These are phyloP conservation scores for Florisuga fusca DNA, from an alignment of 2,797 vertebrate genomes.

Conservation along the genomic window DNA sequence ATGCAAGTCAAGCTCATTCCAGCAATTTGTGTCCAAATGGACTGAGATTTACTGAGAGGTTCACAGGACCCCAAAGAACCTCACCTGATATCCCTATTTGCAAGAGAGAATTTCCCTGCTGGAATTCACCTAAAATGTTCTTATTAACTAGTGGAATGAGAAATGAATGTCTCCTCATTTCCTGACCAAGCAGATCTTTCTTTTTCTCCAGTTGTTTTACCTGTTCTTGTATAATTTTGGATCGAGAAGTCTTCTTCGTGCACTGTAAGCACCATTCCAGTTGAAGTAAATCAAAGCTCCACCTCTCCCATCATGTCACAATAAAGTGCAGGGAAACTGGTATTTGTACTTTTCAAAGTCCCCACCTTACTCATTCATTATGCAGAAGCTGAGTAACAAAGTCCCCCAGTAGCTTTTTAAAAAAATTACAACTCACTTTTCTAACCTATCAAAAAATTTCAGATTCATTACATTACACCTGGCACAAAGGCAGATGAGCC, in stretches of 20 bases:
- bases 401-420: background rate
- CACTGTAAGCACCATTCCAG: background rate
- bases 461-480: background rate
- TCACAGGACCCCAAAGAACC: background rate
- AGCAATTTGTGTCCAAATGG: background rate
- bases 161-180: background rate
- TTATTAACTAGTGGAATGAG: background rate
- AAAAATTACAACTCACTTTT: background rate
- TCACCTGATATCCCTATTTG: background rate
- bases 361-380: conserved; percentile 33
- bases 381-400: background rate
- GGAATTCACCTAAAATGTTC: background rate
- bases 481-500: background rate
- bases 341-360: background rate
- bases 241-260: background rate
- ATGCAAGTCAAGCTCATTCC: background rate
- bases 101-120: background rate
- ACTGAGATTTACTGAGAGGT: background rate
- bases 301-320: background rate
- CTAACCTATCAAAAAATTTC: conserved; percentile 2
- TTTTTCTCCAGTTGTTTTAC: background rate
- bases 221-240: background rate
- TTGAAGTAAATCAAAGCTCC: background rate
- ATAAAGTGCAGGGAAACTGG: background rate
- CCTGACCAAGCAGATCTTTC: background rate